Conservation (phyloP, 1,140 invertebrate species). For the Drosophila equinoxialis region DNA sequence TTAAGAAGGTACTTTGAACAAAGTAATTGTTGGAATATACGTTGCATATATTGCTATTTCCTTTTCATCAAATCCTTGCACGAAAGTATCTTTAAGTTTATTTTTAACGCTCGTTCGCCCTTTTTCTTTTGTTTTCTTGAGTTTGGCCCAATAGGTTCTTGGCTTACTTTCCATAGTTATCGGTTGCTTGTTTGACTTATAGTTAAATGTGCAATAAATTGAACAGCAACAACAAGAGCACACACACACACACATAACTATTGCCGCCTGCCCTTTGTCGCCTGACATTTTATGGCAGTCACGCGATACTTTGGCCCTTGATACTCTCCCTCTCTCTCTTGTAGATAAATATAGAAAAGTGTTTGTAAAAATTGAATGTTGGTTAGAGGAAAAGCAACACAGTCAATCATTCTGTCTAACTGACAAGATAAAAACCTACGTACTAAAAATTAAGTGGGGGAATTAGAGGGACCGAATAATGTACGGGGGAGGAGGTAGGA, state of each 20-base stretch:
- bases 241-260: background rate
- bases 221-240: constrained; percentile 43
- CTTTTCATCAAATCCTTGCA: constrained; percentile 28
- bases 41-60: no score
- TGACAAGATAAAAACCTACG: constrained; percentile 62
- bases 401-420: constrained; percentile 69
- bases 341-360: constrained; percentile 71
- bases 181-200: constrained; percentile 68
- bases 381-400: constrained; percentile 74
- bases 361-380: constrained; percentile 73
- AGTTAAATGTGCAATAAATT: constrained; percentile 74
- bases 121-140: constrained; percentile 30
- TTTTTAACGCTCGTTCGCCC: constrained; percentile 18
- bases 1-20: no score
- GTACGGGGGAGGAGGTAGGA: background rate
- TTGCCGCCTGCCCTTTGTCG: constrained; percentile 9
- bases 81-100: constrained; percentile 58
- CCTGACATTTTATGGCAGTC: constrained; percentile 46
- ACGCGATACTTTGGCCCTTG: constrained; percentile 57
- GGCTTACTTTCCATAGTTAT: constrained; percentile 58
- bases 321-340: background rate
- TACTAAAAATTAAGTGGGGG: background rate
- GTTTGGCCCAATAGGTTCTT: constrained; percentile 44
- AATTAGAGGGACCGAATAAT: no score
- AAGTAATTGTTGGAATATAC: no score